Base-by-base conservation (phyloP, 2,888 invertebrate genomes). In the Drosophila atripex region DNA sequence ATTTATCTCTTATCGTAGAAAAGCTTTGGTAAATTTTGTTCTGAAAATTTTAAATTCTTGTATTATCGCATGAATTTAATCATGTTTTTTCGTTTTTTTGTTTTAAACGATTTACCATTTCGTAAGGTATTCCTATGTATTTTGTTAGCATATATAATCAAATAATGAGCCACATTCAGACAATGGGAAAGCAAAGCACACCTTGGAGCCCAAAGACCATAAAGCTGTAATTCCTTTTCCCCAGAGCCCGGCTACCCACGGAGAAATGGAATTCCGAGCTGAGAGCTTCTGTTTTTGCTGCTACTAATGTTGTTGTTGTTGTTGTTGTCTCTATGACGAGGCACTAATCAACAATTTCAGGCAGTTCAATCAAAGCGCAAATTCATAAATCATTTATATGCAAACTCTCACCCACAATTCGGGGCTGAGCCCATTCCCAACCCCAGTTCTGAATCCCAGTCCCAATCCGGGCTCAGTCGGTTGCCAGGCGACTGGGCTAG, bases 341-440 rank as follows among this genome's bases (percentile, higher is more conserved):
- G 79, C 75, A 79, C 77, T 77, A 87, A 87, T 87, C 88, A 87
- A 76, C 79, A 74, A 83, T 79, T 86, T 87, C 63, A 71, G 73
- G 66, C 79, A 76, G 73, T 74, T 79, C 83, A 83, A 87, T 87
- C 80, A 78, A 77, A 85, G 73, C 71, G 43, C 66, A 84, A 78
- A 76, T 82, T 77, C 80, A 89, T 89, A 89, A 89, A 88, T 88
- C 89, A 89, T 83, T 78, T 80, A 77, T 75, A 73, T 70, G 73
- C 72, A 77, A 76, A 74, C 75, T 71, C 51, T 28, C 51, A 35
- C 54, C 39, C 50, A 43, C 32, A 60, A 41, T 32, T 11, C 2
- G 35, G 60, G 47, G 50, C 65, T 23, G 51, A 32, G 32, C 46
- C 30, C 65, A 53, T 16, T 46, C 32, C 43, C 58, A 43, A 12